phyloP scores from a whole-genome alignment of 2,888 invertebrate species.

The Lottia scabra region DNA sequence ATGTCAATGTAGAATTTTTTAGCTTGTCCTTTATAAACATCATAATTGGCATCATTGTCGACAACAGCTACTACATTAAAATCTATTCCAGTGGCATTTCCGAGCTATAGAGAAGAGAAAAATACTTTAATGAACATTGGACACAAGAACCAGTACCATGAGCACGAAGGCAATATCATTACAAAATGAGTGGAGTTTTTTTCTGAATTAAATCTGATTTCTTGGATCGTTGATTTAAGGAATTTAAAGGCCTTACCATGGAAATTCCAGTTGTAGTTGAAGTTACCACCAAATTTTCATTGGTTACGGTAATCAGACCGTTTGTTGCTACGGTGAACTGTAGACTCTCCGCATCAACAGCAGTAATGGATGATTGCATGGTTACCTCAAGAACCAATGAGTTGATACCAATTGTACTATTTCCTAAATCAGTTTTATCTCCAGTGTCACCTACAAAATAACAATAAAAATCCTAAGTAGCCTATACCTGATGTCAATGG shows the following conservation, averaged over 20 bases:
- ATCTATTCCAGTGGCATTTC: constrained; percentile 22
- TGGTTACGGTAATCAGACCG: no score
- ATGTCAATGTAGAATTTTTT: constrained; percentile 38
- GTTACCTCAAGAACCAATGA: constrained; percentile 40
- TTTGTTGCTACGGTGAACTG: not conserved
- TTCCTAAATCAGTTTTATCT: constrained; percentile 14
- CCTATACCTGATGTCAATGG: no score
- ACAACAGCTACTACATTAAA: constrained; percentile 37
- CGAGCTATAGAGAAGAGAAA: no score
- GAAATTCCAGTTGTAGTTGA: no score
- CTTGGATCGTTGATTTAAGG: no score
- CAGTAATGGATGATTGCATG: constrained; percentile 29
- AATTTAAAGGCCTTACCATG: no score
- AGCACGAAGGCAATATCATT: no score
- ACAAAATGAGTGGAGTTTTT: no score
- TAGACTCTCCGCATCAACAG: not conserved
- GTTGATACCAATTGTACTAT: constrained; percentile 40
- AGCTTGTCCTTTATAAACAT: constrained; percentile 37
- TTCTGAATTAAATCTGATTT: no score
- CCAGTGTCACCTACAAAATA: constrained; percentile 23
- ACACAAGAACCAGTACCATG: no score
- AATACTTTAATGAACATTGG: no score
- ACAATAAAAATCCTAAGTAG: not conserved
- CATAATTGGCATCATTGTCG: constrained; percentile 29
- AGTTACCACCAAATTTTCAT: no score